phyloP scores from a whole-genome alignment of 2,113 vertebrate genomes.

The Diadophis punctatus region DNA sequence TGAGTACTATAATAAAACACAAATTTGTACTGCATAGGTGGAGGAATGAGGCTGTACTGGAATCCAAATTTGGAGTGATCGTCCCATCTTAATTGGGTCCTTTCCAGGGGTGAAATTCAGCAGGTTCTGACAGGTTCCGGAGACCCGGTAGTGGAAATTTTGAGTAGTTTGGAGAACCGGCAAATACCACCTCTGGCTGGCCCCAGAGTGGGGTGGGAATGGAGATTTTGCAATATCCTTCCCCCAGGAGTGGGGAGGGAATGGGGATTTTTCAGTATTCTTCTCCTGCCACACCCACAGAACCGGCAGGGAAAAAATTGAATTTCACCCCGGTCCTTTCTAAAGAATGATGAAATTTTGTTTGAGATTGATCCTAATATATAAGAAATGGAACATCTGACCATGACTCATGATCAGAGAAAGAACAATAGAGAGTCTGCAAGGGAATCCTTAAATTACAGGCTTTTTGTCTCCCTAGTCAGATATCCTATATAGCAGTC shows the following conservation, averaged over 20 bases:
- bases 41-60: not conserved
- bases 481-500: not conserved
- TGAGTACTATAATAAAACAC: constrained; percentile 55
- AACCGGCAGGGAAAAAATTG: no score
- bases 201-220: no score
- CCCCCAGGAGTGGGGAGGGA: no score
- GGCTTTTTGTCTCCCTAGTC: not conserved
- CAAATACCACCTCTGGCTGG: no score
- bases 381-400: not conserved
- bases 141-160: no score
- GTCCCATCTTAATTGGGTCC: not conserved
- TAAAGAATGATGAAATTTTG: not conserved
- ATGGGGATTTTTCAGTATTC: no score
- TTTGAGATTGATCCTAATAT: not conserved
- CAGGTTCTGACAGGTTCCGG: no score
- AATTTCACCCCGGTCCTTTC: no score
- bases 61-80: not conserved
- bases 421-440: not conserved
- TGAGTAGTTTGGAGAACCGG: no score
- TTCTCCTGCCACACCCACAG: no score
- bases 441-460: not conserved
- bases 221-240: no score
- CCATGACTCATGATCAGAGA: not conserved
- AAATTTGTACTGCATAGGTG: not conserved
- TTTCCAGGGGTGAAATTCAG: no score